Evolutionary conservation across 2,888 invertebrate species (phyloP).

Genomic region (Lepidocyrtinus sp.): DNA sequence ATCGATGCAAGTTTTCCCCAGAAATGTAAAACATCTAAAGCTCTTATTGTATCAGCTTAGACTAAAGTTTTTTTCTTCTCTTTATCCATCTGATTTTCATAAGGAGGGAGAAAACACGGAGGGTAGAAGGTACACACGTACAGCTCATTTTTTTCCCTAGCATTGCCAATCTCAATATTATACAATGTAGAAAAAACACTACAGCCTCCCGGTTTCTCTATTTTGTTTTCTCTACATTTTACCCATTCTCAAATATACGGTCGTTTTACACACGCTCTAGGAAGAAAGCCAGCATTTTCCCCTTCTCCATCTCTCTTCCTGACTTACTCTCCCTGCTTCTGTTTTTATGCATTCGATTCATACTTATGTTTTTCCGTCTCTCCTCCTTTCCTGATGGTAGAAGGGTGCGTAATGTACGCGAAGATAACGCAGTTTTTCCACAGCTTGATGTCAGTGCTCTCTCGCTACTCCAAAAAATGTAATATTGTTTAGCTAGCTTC

Average conservation of each 20-base stretch:
- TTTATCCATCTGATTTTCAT: not conserved
- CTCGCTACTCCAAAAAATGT: not conserved
- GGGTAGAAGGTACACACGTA: not conserved
- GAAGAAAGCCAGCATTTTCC: constrained; percentile 5
- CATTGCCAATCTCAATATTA: not conserved
- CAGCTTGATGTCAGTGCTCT: not conserved
- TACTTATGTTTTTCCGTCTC: constrained; percentile 37
- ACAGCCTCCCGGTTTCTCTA: constrained; percentile 54
- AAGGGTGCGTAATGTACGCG: not conserved
- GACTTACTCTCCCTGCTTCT: constrained; percentile 3
- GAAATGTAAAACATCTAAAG: not conserved
- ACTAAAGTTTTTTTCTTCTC: not conserved
- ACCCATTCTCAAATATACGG: constrained; percentile 15
- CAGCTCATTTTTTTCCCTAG: not conserved
- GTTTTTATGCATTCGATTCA: constrained; percentile 38
- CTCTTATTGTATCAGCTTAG: not conserved
- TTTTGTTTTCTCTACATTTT: constrained; percentile 28
- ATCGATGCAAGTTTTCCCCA: not conserved
- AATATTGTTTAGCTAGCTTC: not conserved
- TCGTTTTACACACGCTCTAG: not conserved
- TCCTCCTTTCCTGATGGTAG: constrained; percentile 2
- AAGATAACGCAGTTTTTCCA: constrained; percentile 1
- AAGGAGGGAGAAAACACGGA: not conserved
- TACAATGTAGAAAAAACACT: too few relatives aligned
- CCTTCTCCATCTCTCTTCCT: constrained; percentile 24